Evolutionary conservation across 2,888 invertebrate species (phyloP).

Genomic region (Malachius bipustulatus): DNA sequence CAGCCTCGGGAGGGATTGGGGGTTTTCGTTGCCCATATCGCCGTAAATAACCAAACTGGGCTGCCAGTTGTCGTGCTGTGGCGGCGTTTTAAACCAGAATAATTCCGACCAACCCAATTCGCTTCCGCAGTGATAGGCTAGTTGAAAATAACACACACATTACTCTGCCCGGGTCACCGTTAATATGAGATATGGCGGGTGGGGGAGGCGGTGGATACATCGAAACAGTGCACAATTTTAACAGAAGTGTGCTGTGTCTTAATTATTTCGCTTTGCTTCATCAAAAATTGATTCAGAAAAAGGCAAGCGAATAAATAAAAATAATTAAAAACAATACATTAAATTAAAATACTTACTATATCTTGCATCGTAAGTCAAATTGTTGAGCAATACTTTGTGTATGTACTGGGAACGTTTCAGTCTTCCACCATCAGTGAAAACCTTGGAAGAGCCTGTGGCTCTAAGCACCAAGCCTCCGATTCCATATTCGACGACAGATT

Average conservation of each 20-base stretch:
- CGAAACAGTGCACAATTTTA: too few relatives aligned
- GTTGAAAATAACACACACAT: too few relatives aligned
- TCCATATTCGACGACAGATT: slow-evolving; percentile 66
- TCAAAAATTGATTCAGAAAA: too few relatives aligned
- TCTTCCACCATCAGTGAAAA: slow-evolving; percentile 66
- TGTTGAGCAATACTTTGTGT: slow-evolving; percentile 55
- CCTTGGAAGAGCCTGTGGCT: slow-evolving; percentile 44
- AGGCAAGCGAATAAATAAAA: too few relatives aligned
- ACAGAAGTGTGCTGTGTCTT: too few relatives aligned
- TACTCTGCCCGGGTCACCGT: too few relatives aligned
- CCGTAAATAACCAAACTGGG: slow-evolving; percentile 80
- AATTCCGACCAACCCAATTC: slow-evolving; percentile 67
- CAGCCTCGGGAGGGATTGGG: slow-evolving; percentile 70
- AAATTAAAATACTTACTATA: slow-evolving; percentile 43
- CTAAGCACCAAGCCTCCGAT: slow-evolving; percentile 45
- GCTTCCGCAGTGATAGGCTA: slow-evolving; percentile 71
- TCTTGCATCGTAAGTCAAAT: slow-evolving; percentile 48
- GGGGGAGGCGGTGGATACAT: too few relatives aligned
- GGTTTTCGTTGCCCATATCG: slow-evolving; percentile 89
- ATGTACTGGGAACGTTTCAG: slow-evolving; percentile 57
- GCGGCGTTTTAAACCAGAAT: slow-evolving; percentile 62
- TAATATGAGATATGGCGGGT: too few relatives aligned
- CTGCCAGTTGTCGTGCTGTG: slow-evolving; percentile 56
- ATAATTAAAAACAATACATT: too few relatives aligned
- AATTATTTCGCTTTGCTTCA: too few relatives aligned